Conservation (phyloP, 2,113 vertebrate genomes). For the Heterotilapia buettikoferi region DNA sequence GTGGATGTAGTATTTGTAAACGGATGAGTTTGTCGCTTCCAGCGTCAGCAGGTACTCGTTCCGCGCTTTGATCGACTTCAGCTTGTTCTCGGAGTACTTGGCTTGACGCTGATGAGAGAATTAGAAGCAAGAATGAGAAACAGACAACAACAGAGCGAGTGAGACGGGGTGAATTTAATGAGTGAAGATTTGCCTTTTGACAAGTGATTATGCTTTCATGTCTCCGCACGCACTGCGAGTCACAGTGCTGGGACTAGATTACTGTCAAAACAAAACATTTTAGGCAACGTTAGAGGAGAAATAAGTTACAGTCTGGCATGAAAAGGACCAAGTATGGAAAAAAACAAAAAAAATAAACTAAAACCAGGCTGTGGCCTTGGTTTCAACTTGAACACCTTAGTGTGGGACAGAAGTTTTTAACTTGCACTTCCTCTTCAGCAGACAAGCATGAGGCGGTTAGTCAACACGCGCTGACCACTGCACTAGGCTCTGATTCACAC, state of each 20-base stretch:
- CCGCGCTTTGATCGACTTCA: conserved; percentile 97
- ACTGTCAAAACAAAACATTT: neutral
- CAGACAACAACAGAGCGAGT: conserved; percentile 12
- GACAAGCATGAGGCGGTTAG: conserved; percentile 21
- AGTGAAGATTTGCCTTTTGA: conserved; percentile 17
- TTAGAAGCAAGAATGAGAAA: conserved; percentile 16
- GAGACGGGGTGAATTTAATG: conserved; percentile 1
- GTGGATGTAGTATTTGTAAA: conserved; percentile 99
- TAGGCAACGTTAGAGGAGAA: neutral
- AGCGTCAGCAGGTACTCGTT: conserved; percentile 98
- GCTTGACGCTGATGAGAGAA: conserved; percentile 86
- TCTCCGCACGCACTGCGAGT: neutral
- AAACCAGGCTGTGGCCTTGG: neutral
- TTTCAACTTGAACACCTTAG: neutral
- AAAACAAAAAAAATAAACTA: neutral
- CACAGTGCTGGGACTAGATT: neutral
- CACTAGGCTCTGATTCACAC: conserved; percentile 44
- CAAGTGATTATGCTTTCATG: conserved; percentile 15
- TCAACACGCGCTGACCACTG: conserved; percentile 39
- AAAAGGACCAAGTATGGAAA: neutral
- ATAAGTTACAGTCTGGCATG: neutral
- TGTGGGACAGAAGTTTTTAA: neutral
- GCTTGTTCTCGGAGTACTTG: conserved; percentile 98
- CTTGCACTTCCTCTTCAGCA: conserved; percentile 20
- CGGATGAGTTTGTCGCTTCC: conserved; percentile 93